Conservation (phyloP, 2,113 vertebrate genomes). For the Toxotes jaculatrix region DNA sequence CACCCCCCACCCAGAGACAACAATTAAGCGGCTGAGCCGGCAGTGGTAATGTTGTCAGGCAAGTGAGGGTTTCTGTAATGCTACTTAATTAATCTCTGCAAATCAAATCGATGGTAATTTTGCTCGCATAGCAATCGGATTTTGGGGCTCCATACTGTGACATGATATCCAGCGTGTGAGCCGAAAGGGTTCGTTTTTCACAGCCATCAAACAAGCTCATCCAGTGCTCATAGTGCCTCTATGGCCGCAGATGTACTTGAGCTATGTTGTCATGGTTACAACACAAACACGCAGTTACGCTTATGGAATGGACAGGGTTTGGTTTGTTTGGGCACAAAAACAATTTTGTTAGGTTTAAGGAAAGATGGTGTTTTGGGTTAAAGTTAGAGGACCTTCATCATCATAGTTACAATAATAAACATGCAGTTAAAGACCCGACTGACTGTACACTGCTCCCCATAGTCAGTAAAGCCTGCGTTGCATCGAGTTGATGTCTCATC, state of each 20-base stretch:
- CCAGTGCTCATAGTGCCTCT: neutral
- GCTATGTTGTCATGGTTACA: no score
- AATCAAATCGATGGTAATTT: conserved; percentile 82
- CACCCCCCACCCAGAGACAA: conserved; percentile 59
- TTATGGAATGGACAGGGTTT: no score
- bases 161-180: conserved; percentile 46
- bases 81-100: conserved; percentile 81
- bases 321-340: no score
- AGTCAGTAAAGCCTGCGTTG: neutral
- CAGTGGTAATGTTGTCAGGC: conserved; percentile 68
- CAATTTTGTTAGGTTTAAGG: no score
- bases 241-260: no score
- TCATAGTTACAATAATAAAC: no score
- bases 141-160: conserved; percentile 52
- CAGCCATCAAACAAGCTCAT: conserved; percentile 50
- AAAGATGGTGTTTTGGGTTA: no score
- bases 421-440: neutral
- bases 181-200: conserved; percentile 54
- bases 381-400: no score
- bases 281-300: no score
- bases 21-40: conserved; percentile 71
- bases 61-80: conserved; percentile 65
- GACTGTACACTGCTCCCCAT: neutral
- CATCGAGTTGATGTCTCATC: neutral
- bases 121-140: conserved; percentile 65